Evolutionary conservation across 2,888 invertebrate species (phyloP).

Genomic region (Autographa pulchrina): DNA sequence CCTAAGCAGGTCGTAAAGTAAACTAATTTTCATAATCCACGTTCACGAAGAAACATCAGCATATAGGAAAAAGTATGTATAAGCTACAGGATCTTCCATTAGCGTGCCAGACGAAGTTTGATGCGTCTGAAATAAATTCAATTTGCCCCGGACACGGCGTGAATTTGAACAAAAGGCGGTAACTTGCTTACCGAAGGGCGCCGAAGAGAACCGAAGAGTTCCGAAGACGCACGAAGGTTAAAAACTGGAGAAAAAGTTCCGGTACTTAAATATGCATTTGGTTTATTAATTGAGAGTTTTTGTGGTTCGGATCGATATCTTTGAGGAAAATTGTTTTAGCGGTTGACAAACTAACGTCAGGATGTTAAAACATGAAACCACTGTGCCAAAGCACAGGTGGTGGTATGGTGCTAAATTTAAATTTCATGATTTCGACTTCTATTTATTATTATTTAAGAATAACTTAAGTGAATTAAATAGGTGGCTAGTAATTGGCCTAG

Average conservation of each 20-base stretch:
- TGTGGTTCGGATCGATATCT: neutral
- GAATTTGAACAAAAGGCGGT: constrained; percentile 47
- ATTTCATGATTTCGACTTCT: too few species aligned
- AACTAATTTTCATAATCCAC: neutral
- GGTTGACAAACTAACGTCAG: neutral
- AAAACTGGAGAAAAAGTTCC: neutral
- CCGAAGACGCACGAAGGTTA: constrained; percentile 23
- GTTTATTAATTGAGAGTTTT: neutral
- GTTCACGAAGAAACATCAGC: neutral
- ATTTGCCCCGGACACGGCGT: constrained; percentile 43
- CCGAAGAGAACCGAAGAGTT: too few species aligned
- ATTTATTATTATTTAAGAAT: too few species aligned
- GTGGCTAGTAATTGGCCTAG: too few species aligned
- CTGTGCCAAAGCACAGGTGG: too few species aligned
- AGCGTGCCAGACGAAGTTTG: constrained; percentile 34
- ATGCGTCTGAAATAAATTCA: constrained; percentile 45
- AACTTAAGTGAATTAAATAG: too few species aligned
- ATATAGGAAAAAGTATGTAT: constrained; percentile 3
- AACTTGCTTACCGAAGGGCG: constrained; percentile 26
- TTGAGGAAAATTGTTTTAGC: neutral
- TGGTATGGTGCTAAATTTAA: too few species aligned
- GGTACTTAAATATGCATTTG: neutral
- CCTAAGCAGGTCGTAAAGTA: neutral
- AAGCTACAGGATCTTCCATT: constrained; percentile 19
- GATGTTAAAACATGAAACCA: too few species aligned